These are phyloP conservation scores for Pipra filicauda DNA, from an alignment of 2,113 vertebrate genomes.

Conservation along the genomic window DNA sequence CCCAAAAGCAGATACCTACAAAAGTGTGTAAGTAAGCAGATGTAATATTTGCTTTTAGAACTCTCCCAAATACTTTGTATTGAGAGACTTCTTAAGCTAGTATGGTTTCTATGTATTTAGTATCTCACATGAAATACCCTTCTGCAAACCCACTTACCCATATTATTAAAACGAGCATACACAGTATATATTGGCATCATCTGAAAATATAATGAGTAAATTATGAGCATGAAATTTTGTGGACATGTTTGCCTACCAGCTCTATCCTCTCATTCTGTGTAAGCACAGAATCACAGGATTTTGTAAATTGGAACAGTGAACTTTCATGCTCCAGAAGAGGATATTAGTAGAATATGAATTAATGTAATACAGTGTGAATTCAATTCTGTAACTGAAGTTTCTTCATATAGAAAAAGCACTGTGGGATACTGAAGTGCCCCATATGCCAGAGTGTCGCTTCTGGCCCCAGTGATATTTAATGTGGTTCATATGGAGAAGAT, in stretches of 20 bases:
- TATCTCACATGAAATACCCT: neutral
- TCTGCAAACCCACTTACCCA: neutral
- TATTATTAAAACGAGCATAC: neutral
- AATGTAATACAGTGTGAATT: neutral
- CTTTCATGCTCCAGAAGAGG: neutral
- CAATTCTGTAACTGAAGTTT: neutral
- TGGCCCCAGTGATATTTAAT: neutral
- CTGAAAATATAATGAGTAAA: neutral
- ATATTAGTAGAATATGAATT: neutral
- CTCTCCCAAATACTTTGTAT: neutral
- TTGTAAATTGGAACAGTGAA: neutral
- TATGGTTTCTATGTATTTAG: neutral
- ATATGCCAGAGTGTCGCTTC: neutral
- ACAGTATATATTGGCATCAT: neutral
- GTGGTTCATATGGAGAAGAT: neutral
- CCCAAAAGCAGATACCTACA: neutral
- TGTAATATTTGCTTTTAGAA: neutral
- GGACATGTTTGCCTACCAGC: neutral
- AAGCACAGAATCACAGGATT: neutral
- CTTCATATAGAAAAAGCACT: neutral
- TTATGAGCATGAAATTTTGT: neutral
- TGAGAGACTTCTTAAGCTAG: neutral
- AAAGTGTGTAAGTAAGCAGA: neutral
- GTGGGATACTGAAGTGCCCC: neutral
- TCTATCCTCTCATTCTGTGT: neutral